phyloP scores from a whole-genome alignment of 2,113 vertebrate species.

The Ammodramus savannarum region DNA sequence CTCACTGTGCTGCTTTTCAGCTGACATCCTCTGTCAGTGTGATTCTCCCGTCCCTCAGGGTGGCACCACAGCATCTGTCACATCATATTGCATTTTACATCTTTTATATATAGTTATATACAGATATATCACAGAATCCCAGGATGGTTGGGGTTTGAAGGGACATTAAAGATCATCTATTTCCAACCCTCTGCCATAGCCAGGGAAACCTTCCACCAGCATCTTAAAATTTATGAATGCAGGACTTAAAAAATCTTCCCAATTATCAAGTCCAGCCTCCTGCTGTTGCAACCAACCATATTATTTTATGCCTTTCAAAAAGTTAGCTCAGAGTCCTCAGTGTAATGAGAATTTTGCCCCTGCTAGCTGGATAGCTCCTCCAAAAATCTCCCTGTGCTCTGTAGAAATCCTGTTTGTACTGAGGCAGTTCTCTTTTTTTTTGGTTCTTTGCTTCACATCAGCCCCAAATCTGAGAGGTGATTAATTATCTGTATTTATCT shows the following conservation, averaged over 20 bases:
- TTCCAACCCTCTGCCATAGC: neutral
- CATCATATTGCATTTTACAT: fast-evolving
- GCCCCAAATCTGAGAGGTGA: neutral
- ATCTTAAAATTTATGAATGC: neutral
- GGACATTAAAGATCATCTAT: neutral
- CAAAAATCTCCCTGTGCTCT: neutral
- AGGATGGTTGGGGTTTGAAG: neutral
- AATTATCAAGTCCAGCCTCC: neutral
- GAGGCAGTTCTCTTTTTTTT: neutral
- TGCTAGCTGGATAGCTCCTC: neutral
- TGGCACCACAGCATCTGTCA: neutral
- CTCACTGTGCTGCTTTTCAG: neutral
- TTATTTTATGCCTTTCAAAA: neutral
- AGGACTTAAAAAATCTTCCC: neutral
- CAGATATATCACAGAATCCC: neutral
- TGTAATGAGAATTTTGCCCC: neutral
- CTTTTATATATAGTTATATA: neutral
- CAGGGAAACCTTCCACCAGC: neutral
- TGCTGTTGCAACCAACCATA: neutral
- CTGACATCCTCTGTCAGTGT: neutral
- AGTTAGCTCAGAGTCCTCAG: neutral
- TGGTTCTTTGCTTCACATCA: neutral
- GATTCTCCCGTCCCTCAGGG: neutral
- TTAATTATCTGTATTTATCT: neutral
- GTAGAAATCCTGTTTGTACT: neutral